A percentile compares a stretch with the other conserved stretches of the same genome.
Conservation (phyloP, 2,888 invertebrate species). For the Diaphora mendica region DNA sequence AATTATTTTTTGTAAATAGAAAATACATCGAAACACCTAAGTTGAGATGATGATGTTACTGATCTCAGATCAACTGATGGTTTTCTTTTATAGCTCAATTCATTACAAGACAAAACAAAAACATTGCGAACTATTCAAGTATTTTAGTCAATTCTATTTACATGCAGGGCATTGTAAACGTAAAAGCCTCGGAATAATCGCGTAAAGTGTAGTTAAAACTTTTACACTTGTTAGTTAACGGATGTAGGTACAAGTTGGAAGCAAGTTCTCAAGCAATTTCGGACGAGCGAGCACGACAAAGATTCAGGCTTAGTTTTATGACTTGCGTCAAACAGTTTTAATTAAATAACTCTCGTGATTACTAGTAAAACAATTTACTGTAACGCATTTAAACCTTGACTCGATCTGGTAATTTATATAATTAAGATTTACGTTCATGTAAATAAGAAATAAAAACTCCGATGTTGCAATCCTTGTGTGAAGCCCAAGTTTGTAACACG, state of each 20-base stretch:
- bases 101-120: neutral
- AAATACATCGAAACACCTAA: too few relatives aligned
- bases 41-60: neutral
- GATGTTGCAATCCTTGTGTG: neutral
- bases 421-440: conserved; percentile 16
- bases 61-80: neutral
- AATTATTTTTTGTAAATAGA: neutral
- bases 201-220: conserved; percentile 67
- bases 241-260: conserved; percentile 57
- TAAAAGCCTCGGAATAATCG: conserved; percentile 55
- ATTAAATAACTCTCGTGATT: conserved; percentile 65
- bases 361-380: conserved; percentile 62
- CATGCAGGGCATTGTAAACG: conserved; percentile 39
- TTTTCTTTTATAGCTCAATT: neutral
- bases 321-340: conserved; percentile 69
- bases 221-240: conserved; percentile 63
- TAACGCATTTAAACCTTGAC: conserved; percentile 44
- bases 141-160: conserved; percentile 17
- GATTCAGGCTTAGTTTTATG: conserved; percentile 70
- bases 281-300: conserved; percentile 60
- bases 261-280: conserved; percentile 66
- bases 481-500: conserved; percentile 16
- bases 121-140: conserved; percentile 2
- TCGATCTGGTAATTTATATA: conserved; percentile 31
- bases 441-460: neutral